Conservation (phyloP, 2,888 invertebrate species). For the Polydrusus cervinus region DNA sequence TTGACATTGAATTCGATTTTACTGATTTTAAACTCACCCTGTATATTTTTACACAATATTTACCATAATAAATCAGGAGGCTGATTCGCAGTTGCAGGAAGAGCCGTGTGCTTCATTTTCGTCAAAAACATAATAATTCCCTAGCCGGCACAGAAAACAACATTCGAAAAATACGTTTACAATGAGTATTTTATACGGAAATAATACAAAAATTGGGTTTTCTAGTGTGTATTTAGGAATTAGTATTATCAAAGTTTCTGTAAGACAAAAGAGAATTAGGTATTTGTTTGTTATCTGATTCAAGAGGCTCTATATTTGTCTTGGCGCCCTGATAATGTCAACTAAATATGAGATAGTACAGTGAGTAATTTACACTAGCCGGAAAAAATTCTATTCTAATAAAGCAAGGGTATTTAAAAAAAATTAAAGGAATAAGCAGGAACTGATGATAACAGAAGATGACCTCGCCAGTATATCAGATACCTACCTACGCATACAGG, state of each 20-base stretch:
- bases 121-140: conserved; percentile 39
- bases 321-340: conserved; percentile 19
- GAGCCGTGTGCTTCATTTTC: conserved; percentile 44
- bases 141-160: neutral
- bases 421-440: neutral
- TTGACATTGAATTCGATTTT: too few relatives aligned
- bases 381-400: neutral
- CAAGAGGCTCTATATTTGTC: conserved; percentile 7
- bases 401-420: too few relatives aligned
- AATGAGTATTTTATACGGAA: neutral
- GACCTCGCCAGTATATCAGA: too few relatives aligned
- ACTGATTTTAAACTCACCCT: conserved; percentile 33
- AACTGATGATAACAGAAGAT: neutral
- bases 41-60: conserved; percentile 30
- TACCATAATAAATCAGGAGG: conserved; percentile 37
- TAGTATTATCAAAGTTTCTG: conserved; percentile 15
- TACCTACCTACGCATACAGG: too few relatives aligned
- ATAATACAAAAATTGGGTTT: neutral
- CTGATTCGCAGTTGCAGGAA: conserved; percentile 27
- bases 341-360: neutral
- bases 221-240: conserved; percentile 5
- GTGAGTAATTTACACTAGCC: neutral
- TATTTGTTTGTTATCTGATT: conserved; percentile 6
- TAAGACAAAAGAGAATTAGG: conserved; percentile 4
- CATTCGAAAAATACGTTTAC: neutral